Base-by-base conservation (phyloP, 37 sponge, comb jelly and placozoan species). In the Hexactinellida sp. region DNA sequence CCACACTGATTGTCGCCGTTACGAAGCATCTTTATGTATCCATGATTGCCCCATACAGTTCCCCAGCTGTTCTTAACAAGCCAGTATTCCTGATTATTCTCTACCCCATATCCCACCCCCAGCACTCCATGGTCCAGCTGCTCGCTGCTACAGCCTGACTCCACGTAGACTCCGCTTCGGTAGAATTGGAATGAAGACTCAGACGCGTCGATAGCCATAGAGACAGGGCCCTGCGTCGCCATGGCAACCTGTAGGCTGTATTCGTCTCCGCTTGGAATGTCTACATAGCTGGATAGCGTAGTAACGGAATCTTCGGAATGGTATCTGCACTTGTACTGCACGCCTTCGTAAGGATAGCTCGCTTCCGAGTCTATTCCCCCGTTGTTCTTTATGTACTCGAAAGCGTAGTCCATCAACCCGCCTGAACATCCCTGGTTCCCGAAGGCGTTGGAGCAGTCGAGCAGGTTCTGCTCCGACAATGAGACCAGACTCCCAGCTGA, bases 101-200 rank as follows among this genome's bases (percentile, higher is more conserved):
- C 82, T 16, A 19, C 24, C 1, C 87, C 87, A 85, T 93, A 96
- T 32, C 97, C 97, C 7, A 92, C 92, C 32, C 89, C 93, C 82
- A 96, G 88, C 0, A 96, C 97, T 10, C 97, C 97, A 83, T 96
- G 97, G 82, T 96, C 91, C 37, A 96, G 90, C n/a, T 87, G 82
- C 36, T 38, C 88, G 16, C 87, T 82, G 84, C 92, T 93, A 89
- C 97, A 96, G 55, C 41, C 84, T 30, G 38, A 83, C 52, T 92
- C 92, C 63, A 85, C 84, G 55, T 89, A 93, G 71, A 96, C 92
- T 54, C 97, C 97, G 38, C 88, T 90, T 16, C 55, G 82, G 87
- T 95, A 95, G 90, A 93, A 93, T 88, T 93, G 93, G 88, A 93
- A 93, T 32, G 86, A 41, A 83, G 88, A 88, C 51, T 85, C 88